A percentile compares a stretch with the other conserved stretches of the same genome.
Conservation (phyloP, 2,113 vertebrate species). For the Strix uralensis region DNA sequence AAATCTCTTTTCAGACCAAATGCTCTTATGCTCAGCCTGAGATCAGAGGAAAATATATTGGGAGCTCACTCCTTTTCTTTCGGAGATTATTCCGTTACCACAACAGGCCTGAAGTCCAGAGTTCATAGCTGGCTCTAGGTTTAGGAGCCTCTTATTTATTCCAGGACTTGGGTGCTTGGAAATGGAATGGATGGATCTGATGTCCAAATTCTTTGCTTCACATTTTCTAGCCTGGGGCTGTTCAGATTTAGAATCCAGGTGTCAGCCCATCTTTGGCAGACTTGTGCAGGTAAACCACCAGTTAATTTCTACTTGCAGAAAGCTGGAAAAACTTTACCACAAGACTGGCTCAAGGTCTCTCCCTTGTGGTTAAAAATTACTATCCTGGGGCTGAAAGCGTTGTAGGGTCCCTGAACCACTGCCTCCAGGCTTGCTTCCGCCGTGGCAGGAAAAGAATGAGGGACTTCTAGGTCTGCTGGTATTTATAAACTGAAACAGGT, state of each 20-base stretch:
- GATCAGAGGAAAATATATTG: background rate
- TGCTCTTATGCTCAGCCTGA: background rate
- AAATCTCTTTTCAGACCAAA: background rate
- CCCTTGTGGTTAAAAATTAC: slow-evolving; percentile 38
- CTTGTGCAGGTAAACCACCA: background rate
- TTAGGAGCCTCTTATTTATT: background rate
- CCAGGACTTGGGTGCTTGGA: background rate
- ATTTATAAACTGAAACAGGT: slow-evolving; percentile 8
- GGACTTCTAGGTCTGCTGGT: background rate
- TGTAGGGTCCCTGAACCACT: background rate
- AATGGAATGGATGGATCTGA: background rate
- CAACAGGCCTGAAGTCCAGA: background rate
- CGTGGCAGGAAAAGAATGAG: background rate
- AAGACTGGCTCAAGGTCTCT: slow-evolving; percentile 40
- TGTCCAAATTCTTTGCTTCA: background rate
- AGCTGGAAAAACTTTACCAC: background rate
- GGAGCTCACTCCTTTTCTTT: background rate
- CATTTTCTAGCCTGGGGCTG: background rate
- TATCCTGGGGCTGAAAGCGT: background rate
- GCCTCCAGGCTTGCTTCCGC: background rate
- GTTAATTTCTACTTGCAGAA: background rate
- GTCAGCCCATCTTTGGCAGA: background rate
- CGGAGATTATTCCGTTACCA: background rate
- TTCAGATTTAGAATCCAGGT: background rate
- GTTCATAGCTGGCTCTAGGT: background rate